Evolutionary conservation across 92 coral and sea anemone genomes (phyloP).

Genomic region (Palythoa grandiflora): DNA sequence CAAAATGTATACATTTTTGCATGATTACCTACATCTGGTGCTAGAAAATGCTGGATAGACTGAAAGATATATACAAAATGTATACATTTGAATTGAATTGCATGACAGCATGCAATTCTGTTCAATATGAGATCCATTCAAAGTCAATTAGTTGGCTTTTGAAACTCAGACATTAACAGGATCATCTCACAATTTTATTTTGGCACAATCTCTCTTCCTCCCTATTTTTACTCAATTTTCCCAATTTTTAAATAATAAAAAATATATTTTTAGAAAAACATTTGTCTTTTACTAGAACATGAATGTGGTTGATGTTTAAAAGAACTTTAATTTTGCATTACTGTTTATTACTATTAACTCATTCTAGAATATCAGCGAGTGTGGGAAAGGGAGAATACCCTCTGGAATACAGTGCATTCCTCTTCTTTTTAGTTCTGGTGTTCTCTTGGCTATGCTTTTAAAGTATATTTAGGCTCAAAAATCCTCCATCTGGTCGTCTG

Average conservation of each 20-base stretch:
- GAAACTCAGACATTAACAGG: too few species aligned
- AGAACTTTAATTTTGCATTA: not conserved
- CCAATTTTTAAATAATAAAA: too few species aligned
- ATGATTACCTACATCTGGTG: not conserved
- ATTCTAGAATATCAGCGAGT: not conserved
- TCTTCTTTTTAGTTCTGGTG: not conserved
- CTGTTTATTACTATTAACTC: not conserved
- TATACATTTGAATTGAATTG: not conserved
- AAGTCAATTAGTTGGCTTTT: not conserved
- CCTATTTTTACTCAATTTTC: too few species aligned
- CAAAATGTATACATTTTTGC: not conserved
- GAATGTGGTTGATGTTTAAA: not conserved
- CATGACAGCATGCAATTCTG: not conserved
- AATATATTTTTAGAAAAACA: too few species aligned
- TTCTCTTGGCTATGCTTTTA: not conserved
- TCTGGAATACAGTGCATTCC: not conserved
- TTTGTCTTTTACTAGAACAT: not conserved
- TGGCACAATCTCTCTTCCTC: not conserved
- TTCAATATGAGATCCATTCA: not conserved
- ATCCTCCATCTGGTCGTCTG: too few species aligned
- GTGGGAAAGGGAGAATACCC: not conserved
- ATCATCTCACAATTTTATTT: not conserved
- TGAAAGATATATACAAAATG: not conserved
- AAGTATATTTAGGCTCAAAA: too few species aligned
- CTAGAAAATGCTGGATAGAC: constrained; percentile 6